A percentile compares a stretch with the other conserved stretches of the same genome.
These are phyloP conservation scores for Rhipidura dahli DNA, from an alignment of 2,113 vertebrate genomes.

Conservation along the genomic window DNA sequence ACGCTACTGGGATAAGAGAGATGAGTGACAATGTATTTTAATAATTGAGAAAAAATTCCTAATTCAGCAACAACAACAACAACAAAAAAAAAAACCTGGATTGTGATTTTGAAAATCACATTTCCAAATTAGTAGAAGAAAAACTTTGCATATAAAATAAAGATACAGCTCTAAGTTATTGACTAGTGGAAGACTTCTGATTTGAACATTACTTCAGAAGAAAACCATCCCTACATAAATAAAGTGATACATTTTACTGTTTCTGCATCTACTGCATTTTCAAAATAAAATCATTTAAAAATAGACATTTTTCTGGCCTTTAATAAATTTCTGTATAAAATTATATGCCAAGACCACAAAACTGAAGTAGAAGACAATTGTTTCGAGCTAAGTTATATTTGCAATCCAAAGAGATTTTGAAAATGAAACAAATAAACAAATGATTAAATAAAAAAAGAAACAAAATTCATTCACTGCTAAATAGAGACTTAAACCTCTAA, in stretches of 20 bases:
- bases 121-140: neutral
- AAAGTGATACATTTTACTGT: neutral
- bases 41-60: neutral
- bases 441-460: neutral
- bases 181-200: neutral
- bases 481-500: neutral
- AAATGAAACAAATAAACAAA: neutral
- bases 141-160: neutral
- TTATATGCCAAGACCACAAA: neutral
- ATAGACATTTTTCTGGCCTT: neutral
- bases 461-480: neutral
- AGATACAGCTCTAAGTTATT: neutral
- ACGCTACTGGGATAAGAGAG: neutral
- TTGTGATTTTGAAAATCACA: neutral
- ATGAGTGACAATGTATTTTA: neutral
- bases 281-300: neutral
- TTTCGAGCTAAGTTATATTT: neutral
- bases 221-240: neutral
- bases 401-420: neutral
- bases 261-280: neutral
- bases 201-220: neutral
- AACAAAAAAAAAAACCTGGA: neutral
- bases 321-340: neutral
- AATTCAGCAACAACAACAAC: neutral
- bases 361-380: neutral